phyloP scores from a whole-genome alignment of 2,888 invertebrate species.

The Geotrupes spiniger region DNA sequence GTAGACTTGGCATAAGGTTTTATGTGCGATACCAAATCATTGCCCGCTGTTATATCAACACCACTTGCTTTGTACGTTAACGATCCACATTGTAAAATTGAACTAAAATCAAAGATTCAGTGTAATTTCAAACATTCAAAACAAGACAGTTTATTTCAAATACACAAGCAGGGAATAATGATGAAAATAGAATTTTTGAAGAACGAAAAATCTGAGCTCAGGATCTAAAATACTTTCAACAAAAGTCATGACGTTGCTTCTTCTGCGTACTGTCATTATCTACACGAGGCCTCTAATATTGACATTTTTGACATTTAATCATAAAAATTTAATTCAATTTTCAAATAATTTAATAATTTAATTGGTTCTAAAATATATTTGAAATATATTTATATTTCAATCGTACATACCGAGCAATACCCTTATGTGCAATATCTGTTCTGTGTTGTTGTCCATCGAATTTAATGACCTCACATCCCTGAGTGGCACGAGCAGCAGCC shows the following conservation, averaged over 20 bases:
- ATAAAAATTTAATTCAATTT: too few species aligned
- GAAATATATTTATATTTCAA: neutral
- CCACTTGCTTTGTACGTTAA: slow-evolving; percentile 88
- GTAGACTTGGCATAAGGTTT: slow-evolving; percentile 81
- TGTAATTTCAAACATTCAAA: neutral
- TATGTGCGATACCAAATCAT: slow-evolving; percentile 77
- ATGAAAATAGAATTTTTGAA: slow-evolving; percentile 5
- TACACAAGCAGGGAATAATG: too few species aligned
- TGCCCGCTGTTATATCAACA: slow-evolving; percentile 92
- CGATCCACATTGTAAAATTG: slow-evolving; percentile 58
- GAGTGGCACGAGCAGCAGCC: slow-evolving; percentile 72
- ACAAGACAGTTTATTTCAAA: too few species aligned
- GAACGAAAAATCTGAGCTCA: too few species aligned
- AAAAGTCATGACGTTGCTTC: too few species aligned
- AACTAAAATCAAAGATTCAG: neutral
- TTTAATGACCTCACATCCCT: slow-evolving; percentile 67
- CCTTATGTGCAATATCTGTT: slow-evolving; percentile 86
- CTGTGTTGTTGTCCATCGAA: slow-evolving; percentile 87
- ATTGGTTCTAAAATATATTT: too few species aligned
- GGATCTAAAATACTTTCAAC: too few species aligned
- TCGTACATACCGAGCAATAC: slow-evolving; percentile 68
- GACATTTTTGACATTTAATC: too few species aligned
- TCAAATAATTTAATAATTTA: too few species aligned
- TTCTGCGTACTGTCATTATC: too few species aligned
- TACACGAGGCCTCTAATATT: too few species aligned